Base-by-base conservation (phyloP, 2,888 invertebrate species). In the Hofmannophila pseudospretella region DNA sequence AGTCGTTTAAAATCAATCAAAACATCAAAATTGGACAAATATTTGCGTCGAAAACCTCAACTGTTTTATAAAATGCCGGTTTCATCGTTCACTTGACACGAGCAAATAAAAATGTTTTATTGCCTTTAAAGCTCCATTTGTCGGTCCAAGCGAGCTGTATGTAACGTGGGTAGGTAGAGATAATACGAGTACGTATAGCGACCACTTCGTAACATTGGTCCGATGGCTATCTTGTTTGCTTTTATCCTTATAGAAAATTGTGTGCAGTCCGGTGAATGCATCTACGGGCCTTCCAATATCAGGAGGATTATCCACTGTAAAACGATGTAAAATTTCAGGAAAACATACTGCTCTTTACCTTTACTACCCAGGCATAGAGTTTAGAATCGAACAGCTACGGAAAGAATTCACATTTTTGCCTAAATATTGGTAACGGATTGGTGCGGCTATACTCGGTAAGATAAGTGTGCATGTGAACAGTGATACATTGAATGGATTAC, bases 231-330 rank as follows among this genome's bases (percentile, higher is more conserved):
- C 86, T 79, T 84, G 84, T 85, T 85, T 82, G 82, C 84, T 82
- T 82, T 84, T 84, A 85, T 84, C 78, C 82, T 85, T 84, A 85
- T 85, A 85, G 81, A 85, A 84, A 84, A 84, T 82, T 84, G 82
- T 67, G 82, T 82, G 80, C 81, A 84, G 82, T 73, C 73, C 76
- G 70, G 71, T 76, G 85, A 78, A 82, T 84, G 85, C 85, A 81
- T 71, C 76, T 75, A 62, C 75, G 68, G 65, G 78, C 77, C 80
- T 77, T 85, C 81, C 85, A 84, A 85, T 85, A 84, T 85, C 80
- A 77, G 69, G 61, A 58, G 80, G 84, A 84, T 84, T 79, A 84
- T 78, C 69, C 70, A 56, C 57, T 59, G 70, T 67, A 73, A 71
- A 85, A 85, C 65, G 82, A 54, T 72, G 67, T 80, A 82, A 75